A percentile compares a stretch with the other conserved stretches of the same genome.
These are phyloP conservation scores for Xiphydria camelus DNA, from an alignment of 2,888 invertebrate species.

Conservation along the genomic window DNA sequence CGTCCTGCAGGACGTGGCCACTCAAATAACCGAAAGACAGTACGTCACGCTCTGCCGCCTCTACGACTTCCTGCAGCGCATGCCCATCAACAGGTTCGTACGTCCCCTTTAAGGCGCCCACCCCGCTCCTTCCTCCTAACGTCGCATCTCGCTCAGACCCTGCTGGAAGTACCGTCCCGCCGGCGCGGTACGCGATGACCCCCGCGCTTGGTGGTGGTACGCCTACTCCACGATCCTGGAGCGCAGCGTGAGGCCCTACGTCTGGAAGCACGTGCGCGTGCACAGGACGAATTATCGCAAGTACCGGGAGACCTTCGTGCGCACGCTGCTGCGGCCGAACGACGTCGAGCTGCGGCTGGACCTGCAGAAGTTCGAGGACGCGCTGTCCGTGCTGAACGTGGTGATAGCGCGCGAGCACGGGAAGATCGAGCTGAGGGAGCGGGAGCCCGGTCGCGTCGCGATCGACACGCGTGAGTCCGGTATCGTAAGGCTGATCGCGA, in stretches of 20 bases:
- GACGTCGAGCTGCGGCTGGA: slow-evolving; percentile 75
- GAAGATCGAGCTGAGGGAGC: slow-evolving; percentile 65
- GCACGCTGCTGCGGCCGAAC: slow-evolving; percentile 70
- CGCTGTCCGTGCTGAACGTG: slow-evolving; percentile 72
- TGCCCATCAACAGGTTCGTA: slow-evolving; percentile 68
- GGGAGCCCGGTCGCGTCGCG: slow-evolving; percentile 49
- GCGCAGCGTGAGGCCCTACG: slow-evolving; percentile 73
- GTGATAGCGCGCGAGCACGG: slow-evolving; percentile 80
- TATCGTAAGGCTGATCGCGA: slow-evolving; percentile 60
- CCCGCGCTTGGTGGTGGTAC: slow-evolving; percentile 76
- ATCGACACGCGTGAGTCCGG: slow-evolving; percentile 48
- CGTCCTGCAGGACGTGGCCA: slow-evolving; percentile 74
- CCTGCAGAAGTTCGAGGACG: slow-evolving; percentile 75
- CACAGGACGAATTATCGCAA: slow-evolving; percentile 71
- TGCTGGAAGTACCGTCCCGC: slow-evolving; percentile 66
- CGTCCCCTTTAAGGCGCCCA: slow-evolving; percentile 25
- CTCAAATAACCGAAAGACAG: slow-evolving; percentile 74
- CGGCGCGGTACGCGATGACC: slow-evolving; percentile 62
- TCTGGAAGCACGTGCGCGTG: slow-evolving; percentile 71
- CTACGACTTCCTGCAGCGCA: slow-evolving; percentile 65
- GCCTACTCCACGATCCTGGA: slow-evolving; percentile 72
- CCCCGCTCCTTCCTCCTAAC: not conserved
- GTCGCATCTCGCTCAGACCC: no score
- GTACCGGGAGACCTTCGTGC: slow-evolving; percentile 73
- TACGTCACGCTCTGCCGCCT: slow-evolving; percentile 67